Percentiles rank a stretch among this genome's conserved stretches.
These are phyloP conservation scores for Cephalotes varians DNA, from an alignment of 2,888 invertebrate genomes.

Conservation along the genomic window DNA sequence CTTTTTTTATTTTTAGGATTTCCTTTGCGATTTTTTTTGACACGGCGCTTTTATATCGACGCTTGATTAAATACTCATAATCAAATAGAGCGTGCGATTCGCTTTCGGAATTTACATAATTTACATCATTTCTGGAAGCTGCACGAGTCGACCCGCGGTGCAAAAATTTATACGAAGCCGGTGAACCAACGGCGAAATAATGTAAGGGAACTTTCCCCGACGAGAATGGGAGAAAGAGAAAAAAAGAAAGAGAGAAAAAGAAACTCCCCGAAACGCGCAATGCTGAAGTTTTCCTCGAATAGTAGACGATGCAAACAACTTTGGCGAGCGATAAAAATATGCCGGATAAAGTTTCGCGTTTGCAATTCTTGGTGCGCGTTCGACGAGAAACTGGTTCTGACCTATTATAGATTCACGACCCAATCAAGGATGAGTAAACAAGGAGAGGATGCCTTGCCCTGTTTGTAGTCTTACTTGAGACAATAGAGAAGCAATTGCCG, in stretches of 20 bases:
- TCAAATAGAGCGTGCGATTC: conserved; percentile 41
- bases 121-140: conserved; percentile 51
- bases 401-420: conserved; percentile 61
- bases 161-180: conserved; percentile 38
- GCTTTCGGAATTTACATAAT: conserved; percentile 47
- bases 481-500: conserved; percentile 34
- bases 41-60: not conserved
- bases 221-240: not conserved
- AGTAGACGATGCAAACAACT: conserved; percentile 45
- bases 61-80: conserved; percentile 30
- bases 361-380: conserved; percentile 31
- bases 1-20: no score
- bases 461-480: conserved; percentile 43
- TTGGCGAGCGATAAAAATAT: conserved; percentile 52
- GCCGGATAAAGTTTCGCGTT: conserved; percentile 52
- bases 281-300: not conserved
- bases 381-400: conserved; percentile 39
- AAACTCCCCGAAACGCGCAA: not conserved
- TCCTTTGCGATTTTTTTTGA: not conserved
- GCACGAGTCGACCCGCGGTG: not conserved
- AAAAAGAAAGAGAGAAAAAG: not conserved
- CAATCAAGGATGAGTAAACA: conserved; percentile 63
- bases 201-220: conserved; percentile 35
- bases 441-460: not conserved
- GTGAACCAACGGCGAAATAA: conserved; percentile 47